phyloP scores from a whole-genome alignment of 2,113 vertebrate genomes.

The Orthonyx spaldingii region DNA sequence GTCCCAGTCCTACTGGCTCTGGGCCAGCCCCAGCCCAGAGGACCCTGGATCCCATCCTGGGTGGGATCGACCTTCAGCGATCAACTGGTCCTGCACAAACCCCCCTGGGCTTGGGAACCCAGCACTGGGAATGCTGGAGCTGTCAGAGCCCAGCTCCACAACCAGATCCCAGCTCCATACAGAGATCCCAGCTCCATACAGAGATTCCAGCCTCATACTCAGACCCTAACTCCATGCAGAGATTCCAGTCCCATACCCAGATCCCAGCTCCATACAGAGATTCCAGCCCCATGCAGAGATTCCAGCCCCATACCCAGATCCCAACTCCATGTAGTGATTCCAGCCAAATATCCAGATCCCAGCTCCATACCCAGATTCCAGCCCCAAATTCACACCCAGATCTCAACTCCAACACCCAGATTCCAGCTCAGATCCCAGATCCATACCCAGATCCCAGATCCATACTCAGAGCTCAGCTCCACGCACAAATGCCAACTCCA shows the following conservation, averaged over 20 bases:
- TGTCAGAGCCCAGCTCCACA: not conserved
- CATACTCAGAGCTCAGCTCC: not conserved
- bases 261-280: not conserved
- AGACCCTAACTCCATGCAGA: not conserved
- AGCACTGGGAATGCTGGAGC: not conserved
- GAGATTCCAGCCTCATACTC: accelerated
- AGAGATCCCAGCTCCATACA: not conserved
- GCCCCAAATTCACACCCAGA: no score
- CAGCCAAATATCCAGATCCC: accelerated
- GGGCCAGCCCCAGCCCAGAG: not conserved
- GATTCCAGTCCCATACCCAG: not conserved
- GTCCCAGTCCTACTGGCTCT: not conserved
- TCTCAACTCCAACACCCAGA: no score
- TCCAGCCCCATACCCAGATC: not conserved
- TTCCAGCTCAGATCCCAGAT: not conserved
- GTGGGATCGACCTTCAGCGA: not conserved
- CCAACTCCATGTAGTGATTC: no score
- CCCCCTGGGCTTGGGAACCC: not conserved
- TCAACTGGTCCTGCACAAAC: not conserved
- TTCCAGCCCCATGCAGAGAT: not conserved
- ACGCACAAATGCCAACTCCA: not conserved
- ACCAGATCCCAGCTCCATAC: accelerated
- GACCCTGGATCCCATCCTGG: not conserved
- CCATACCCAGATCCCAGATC: not conserved
- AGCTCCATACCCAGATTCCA: not conserved